Conservation (phyloP, 2,888 invertebrate genomes). For the Steinernema scapterisci region DNA sequence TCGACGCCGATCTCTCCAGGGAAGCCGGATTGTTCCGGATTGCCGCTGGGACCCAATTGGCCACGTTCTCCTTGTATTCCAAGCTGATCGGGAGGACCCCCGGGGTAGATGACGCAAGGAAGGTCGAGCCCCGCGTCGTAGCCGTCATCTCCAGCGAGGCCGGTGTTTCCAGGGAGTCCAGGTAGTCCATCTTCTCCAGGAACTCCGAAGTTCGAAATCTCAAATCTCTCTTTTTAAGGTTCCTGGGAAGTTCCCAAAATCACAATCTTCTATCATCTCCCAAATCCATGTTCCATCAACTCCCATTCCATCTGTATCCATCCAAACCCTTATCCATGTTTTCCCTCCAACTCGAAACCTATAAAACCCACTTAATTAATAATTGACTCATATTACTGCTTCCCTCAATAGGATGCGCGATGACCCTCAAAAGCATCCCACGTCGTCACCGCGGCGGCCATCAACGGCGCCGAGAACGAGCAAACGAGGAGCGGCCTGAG, state of each 20-base stretch:
- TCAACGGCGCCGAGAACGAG: neutral
- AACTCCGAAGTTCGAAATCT: slow-evolving; percentile 58
- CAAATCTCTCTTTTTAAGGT: too few species aligned
- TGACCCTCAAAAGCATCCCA: neutral
- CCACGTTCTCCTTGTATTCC: slow-evolving; percentile 34
- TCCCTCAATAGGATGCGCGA: neutral
- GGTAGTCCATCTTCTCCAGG: slow-evolving; percentile 45
- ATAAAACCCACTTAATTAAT: too few species aligned
- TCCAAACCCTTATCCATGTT: too few species aligned
- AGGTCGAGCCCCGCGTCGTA: slow-evolving; percentile 65
- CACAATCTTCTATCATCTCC: too few species aligned
- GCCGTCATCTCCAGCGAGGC: slow-evolving; percentile 62
- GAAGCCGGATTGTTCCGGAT: slow-evolving; percentile 59
- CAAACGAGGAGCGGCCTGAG: too few species aligned
- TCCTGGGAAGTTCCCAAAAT: too few species aligned
- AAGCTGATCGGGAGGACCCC: slow-evolving; percentile 64
- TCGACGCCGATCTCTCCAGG: slow-evolving; percentile 52
- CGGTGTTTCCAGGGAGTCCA: slow-evolving; percentile 41
- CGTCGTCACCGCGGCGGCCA: neutral
- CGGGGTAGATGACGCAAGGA: slow-evolving; percentile 66
- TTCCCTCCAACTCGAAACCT: too few species aligned
- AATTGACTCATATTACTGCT: too few species aligned
- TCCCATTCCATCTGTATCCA: too few species aligned
- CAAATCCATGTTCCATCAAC: too few species aligned
- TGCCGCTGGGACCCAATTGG: slow-evolving; percentile 62